Evolutionary conservation across 1,140 invertebrate genomes (phyloP), one percentile per base, ranked within the genome.

Genomic region (Myzus persicae): DNA sequence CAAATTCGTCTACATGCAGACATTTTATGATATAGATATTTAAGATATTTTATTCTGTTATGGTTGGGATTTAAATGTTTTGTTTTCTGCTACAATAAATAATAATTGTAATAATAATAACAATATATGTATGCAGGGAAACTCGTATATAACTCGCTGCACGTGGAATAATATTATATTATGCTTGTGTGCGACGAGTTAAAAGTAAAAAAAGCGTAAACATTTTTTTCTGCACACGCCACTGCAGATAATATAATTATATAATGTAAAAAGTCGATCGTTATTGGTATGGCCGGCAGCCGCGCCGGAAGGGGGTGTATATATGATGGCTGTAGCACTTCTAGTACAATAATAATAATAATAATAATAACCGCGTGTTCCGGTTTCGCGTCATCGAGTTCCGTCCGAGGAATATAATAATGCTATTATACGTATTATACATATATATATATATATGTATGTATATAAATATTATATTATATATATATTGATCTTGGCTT

Each of bases 211-310:
- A 67, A n/a, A 76, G 59, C 31, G 59, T 76, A 67, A 67, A n/a
- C 31, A 18, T 8, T 76, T 67, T 76, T 76, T 67, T 67, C 22
- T 67, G 59, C 59, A 67, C 59, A 67, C 59, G 31, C 59, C 59
- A 67, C 59, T 76, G 59, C 31, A 76, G 59, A 76, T n/a, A 76
- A 67, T 67, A 76, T 76, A 76, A 76, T 76, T 76, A 76, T n/a
- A n/a, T 76, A n/a, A 76, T 76, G 31, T 76, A 76, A 76, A 76
- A n/a, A 76, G 14, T 76, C 59, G 59, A 76, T 76, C 59, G 59
- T 76, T 24, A 76, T 76, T 76, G 59, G 59, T n/a, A n/a, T 18
- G 59, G 59, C 24, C 3, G 11, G 14, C 31, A n/a, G n/a, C 59
- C 59, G 14, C 59, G 31, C 59, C 59, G 59, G 59, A 76, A 76